These are phyloP conservation scores for Byasa hedistus DNA, from an alignment of 2,888 invertebrate genomes.

Conservation along the genomic window DNA sequence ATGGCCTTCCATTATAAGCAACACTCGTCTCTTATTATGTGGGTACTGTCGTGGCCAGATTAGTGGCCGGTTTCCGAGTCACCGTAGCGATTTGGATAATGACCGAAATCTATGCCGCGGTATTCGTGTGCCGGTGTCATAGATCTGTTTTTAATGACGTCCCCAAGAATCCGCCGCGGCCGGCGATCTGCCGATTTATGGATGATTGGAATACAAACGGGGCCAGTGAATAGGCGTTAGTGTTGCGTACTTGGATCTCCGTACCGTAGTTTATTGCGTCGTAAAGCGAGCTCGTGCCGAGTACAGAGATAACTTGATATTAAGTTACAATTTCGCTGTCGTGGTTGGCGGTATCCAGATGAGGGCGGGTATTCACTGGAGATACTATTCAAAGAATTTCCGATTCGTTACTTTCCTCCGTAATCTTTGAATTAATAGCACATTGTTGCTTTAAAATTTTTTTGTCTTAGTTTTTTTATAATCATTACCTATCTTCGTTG, in stretches of 20 bases:
- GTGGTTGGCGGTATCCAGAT: slow-evolving; percentile 4
- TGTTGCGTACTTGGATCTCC: slow-evolving; percentile 62
- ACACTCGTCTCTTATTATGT: slow-evolving; percentile 24
- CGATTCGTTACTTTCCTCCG: background rate
- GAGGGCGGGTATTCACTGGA: slow-evolving; percentile 1
- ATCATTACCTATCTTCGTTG: background rate
- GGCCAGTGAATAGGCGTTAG: slow-evolving; percentile 55
- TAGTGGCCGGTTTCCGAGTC: slow-evolving; percentile 32
- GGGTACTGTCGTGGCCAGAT: slow-evolving; percentile 34
- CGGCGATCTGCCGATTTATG: slow-evolving; percentile 63
- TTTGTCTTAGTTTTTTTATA: background rate
- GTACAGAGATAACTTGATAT: slow-evolving; percentile 68
- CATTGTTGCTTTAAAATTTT: background rate
- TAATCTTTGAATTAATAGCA: background rate
- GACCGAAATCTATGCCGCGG: slow-evolving; percentile 34
- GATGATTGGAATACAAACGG: slow-evolving; percentile 57
- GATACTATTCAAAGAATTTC: background rate
- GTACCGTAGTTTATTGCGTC: slow-evolving; percentile 66
- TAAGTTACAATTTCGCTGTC: slow-evolving; percentile 61
- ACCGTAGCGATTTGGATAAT: slow-evolving; percentile 39
- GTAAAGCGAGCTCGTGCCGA: slow-evolving; percentile 68
- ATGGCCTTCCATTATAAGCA: slow-evolving; percentile 19
- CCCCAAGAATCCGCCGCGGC: slow-evolving; percentile 37
- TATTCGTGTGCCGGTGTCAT: slow-evolving; percentile 35
- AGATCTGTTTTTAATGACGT: slow-evolving; percentile 47